Evolutionary conservation across 2,888 invertebrate species (phyloP).

Genomic region (Bombyx huttoni): DNA sequence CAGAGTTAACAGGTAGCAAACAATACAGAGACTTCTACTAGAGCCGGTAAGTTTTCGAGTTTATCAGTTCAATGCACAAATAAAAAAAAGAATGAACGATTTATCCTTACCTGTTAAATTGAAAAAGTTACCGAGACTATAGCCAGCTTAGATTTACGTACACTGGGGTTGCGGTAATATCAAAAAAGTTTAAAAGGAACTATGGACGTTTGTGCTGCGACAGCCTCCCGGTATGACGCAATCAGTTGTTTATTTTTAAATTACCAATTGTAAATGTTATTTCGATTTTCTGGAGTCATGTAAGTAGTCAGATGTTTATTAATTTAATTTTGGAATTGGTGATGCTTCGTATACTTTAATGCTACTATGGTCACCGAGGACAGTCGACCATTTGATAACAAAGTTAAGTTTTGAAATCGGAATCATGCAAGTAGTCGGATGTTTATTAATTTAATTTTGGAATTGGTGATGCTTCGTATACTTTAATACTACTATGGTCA

Average conservation of each 20-base stretch:
- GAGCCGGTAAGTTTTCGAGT: slow-evolving; percentile 44
- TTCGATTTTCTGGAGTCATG: not conserved
- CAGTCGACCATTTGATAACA: too few relatives aligned
- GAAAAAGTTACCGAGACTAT: slow-evolving; percentile 68
- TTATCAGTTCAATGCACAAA: slow-evolving; percentile 68
- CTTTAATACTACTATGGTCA: too few relatives aligned
- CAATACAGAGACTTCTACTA: slow-evolving; percentile 35
- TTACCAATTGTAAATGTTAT: not conserved
- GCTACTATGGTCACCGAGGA: too few relatives aligned
- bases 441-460: too few relatives aligned
- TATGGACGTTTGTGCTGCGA: slow-evolving; percentile 32
- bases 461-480: too few relatives aligned
- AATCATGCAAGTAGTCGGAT: too few relatives aligned
- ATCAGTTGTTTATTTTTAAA: not conserved
- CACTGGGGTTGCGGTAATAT: slow-evolving; percentile 64
- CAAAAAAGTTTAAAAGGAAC: slow-evolving; percentile 65
- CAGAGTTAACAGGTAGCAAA: slow-evolving; percentile 47
- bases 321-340: too few relatives aligned
- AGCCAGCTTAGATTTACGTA: slow-evolving; percentile 67
- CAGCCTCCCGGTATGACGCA: slow-evolving; percentile 19
- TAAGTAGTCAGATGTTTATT: too few relatives aligned
- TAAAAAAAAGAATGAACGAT: slow-evolving; percentile 66
- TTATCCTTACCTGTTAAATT: slow-evolving; percentile 72
- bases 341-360: too few relatives aligned
- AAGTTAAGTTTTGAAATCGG: too few relatives aligned